Base-by-base conservation (phyloP, 23 tunicate genomes). In the Halocynthia aurantium region DNA sequence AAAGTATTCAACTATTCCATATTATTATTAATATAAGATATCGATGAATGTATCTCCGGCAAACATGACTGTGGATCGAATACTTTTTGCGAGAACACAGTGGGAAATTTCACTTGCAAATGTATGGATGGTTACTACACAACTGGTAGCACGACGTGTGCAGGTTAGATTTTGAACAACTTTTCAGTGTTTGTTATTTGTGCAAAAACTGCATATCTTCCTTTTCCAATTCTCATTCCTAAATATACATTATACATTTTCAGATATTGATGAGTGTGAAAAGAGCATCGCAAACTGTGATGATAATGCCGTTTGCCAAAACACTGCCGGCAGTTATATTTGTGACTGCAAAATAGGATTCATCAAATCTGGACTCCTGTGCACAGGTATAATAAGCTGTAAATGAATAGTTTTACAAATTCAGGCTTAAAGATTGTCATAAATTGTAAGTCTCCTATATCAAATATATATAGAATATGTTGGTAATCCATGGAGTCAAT, bases 241-340 rank as follows among this genome's bases (percentile, higher is more conserved):
- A 31, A 31, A 31, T 31, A 31, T 31, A 31, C 44, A 31, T 31
- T 31, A 31, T 8, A 66, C 21, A 6, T 52, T 53, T 54, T 75
- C 73, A 52, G 88, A 84, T 79, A 60, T 84, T 6, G 83, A 84
- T 70, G 88, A 84, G 70, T 84, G 88, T 31, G 52, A 31, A 1
- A 61, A 11, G 7, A 57, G 76, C 5, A 53, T 52, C 50, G 72
- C 55, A 9, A 58, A 53, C 12, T 85, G 90, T 64, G 81, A 44
- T 52, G 72, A 49, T 9, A 13, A 60, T 52, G 71, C 90, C 10
- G 73, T 51, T 51, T 86, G 92, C 53, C 7, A 64, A n/a, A 86
- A 86, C 71, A 82, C 86, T 1, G 81, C 19, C 8, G 92, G 92
- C 18, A 75, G 86, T 17, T 82, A 67, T 50, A 2, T 50, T 8